Conservation (phyloP, 2,113 vertebrate species). For the Phrynocephalus versicolor region DNA sequence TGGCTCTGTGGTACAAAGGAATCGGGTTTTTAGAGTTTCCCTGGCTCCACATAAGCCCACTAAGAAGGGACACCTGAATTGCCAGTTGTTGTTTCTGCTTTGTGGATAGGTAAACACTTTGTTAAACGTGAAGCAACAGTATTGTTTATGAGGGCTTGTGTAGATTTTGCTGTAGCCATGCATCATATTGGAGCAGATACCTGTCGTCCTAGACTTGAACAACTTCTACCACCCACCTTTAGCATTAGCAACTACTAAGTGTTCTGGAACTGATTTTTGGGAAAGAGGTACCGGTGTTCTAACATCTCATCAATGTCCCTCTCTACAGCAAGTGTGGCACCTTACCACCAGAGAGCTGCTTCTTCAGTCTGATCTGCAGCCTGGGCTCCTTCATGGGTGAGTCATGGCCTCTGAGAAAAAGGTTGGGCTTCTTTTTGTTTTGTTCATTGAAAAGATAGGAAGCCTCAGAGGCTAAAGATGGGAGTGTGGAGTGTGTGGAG, state of each 20-base stretch:
- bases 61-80: no score
- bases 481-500: not conserved
- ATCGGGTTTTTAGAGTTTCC: no score
- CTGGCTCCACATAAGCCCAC: no score
- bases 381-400: conserved; percentile 88
- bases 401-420: not conserved
- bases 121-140: not conserved
- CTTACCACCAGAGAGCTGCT: conserved; percentile 88
- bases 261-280: not conserved
- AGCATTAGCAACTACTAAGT: not conserved
- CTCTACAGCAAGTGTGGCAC: conserved; percentile 84
- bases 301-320: conserved; percentile 9
- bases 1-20: no score
- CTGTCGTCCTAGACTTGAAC: no score
- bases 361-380: conserved; percentile 91
- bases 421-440: not conserved
- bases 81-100: no score
- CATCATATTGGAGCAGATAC: not conserved
- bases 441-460: not conserved
- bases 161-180: not conserved
- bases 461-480: not conserved
- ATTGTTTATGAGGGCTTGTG: not conserved
- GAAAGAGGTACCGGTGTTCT: not conserved
- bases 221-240: no score
- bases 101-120: no score